Evolutionary conservation across 2,888 invertebrate species (phyloP), one percentile per base, ranked within the genome.

Genomic region (Chydorus sphaericus): DNA sequence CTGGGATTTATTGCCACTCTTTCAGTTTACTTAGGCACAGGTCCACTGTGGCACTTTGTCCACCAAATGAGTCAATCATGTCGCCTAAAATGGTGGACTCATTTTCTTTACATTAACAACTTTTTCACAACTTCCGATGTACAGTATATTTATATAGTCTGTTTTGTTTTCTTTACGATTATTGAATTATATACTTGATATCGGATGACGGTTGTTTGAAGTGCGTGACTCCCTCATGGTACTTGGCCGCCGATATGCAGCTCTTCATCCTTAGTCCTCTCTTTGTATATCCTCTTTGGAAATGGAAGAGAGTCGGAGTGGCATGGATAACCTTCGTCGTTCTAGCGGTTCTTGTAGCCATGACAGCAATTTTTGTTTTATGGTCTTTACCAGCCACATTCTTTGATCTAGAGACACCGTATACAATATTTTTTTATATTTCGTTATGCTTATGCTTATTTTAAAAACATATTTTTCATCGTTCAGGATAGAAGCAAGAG

Each of bases 181-280:
- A n/a, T n/a, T n/a, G n/a, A n/a, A n/a, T n/a, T n/a, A n/a, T n/a
- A n/a, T n/a, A n/a, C n/a, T n/a, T n/a, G n/a, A n/a, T n/a, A n/a
- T n/a, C n/a, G n/a, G n/a, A n/a, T n/a, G n/a, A n/a, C n/a, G n/a
- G n/a, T n/a, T n/a, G n/a, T n/a, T n/a, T n/a, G n/a, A n/a, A 81
- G 81, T 82, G 81, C 62, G 81, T 82, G 81, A 82, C 81, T 68
- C 81, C 82, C 67, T 80, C 82, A 0, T 82, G 82, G 82, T 82
- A 81, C 63, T 70, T 82, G 38, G 72, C 77, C 4, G 74, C 33
- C 26, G 61, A 61, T 38, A 57, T 60, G 56, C 59, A 59, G 36
- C 57, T 61, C 33, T 61, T 57, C 38, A 26, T 60, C n/a, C 11
- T 60, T 6, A 39, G 58, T 2, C 59, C 61, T 1, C 23, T 61